Evolutionary conservation across 2,888 invertebrate species (phyloP).

Genomic region (Pseudococcus longispinus): DNA sequence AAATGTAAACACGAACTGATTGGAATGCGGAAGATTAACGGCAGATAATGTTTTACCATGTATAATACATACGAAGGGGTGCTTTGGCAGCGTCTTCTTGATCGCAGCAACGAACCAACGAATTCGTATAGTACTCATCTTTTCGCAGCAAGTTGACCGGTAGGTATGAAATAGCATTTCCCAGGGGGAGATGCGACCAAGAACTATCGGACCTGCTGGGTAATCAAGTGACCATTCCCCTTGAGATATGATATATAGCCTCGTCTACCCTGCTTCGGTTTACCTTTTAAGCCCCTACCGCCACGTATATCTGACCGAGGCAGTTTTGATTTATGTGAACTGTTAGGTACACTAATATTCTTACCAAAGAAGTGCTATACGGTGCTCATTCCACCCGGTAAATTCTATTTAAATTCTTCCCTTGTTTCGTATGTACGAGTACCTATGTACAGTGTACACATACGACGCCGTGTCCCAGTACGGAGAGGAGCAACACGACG

Average conservation of each 20-base stretch:
- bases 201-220: slow-evolving; percentile 54
- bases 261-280: slow-evolving; percentile 52
- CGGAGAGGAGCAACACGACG: background rate
- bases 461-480: background rate
- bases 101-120: background rate
- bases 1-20: slow-evolving; percentile 25
- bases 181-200: slow-evolving; percentile 37
- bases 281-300: slow-evolving; percentile 50
- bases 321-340: slow-evolving; percentile 56
- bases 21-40: slow-evolving; percentile 40
- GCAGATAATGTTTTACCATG: background rate
- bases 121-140: slow-evolving; percentile 22
- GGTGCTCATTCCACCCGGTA: slow-evolving; percentile 51
- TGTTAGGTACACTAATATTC: slow-evolving; percentile 56
- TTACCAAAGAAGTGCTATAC: slow-evolving; percentile 44
- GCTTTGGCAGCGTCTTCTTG: background rate
- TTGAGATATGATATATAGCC: slow-evolving; percentile 56
- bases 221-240: slow-evolving; percentile 57
- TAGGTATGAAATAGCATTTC: slow-evolving; percentile 26
- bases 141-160: slow-evolving; percentile 19
- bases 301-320: slow-evolving; percentile 51
- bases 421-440: slow-evolving; percentile 40
- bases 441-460: background rate
- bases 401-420: slow-evolving; percentile 57
- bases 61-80: background rate